Base-by-base conservation (phyloP, 2,113 vertebrate species). In the Opisthocomus hoazin region DNA sequence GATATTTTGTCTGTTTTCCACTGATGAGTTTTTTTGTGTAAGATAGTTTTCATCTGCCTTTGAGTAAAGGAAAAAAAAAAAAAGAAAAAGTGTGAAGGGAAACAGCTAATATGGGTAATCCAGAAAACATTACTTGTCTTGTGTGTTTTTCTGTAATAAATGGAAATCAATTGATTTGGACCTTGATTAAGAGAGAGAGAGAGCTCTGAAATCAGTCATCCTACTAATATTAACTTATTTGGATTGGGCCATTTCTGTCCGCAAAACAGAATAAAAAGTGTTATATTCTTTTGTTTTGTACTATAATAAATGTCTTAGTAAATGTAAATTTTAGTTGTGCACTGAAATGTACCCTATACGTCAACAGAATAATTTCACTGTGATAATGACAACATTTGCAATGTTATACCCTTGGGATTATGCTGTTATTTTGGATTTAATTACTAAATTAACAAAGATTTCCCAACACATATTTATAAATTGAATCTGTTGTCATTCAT, bases 391-490 rank as follows among this genome's bases (percentile, higher is more conserved):
- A 96, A 93, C 41, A 83, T 88, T 82, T 89, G 37, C 68, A 43
- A 29, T 37, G 34, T 36, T 65, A 74, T 68, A 26, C 82, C 39
- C 32, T 71, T 93, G 88, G 61, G 78, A 87, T 92, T 81, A 41
- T 75, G 26, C 41, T 95, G 73, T 96, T 97, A 78, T 96, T 89
- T 97, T 71, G 37, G 36, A 82, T 96, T 97, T 97, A 97, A 97
- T 97, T 97, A 96, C 75, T 48, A 76, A 96, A 85, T 94, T 97
- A 96, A 95, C 91, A 93, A 83, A 86, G 26, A 95, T 94, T 94
- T 93, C 58, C 87, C 91, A 96, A 80, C 26, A 81, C 92, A 74
- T 88, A 51, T 89, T 97, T 66, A 85, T 89, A 96, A 96, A 96
- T 75, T 89, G 45, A 85, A 73, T 96, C 43, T 51, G 69, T 94